Evolutionary conservation across 2,797 vertebrate species (phyloP), one percentile per base, ranked within the genome.

Genomic region (Anniella stebbinsi): DNA sequence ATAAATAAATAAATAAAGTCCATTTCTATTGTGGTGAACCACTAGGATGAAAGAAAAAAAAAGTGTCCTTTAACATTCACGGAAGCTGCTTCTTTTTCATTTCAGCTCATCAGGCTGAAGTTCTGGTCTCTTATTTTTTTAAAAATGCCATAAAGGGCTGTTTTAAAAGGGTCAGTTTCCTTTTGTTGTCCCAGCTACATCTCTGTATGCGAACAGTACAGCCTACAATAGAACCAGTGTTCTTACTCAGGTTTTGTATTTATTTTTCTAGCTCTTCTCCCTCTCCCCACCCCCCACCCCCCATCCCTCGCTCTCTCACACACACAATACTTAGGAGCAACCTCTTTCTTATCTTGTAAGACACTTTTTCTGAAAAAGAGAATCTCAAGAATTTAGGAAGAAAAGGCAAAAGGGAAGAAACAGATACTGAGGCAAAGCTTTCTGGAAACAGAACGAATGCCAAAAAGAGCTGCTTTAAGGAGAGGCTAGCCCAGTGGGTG

Each of bases 381-480:
- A 76, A 41, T 69, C 18, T 67, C 41, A 89, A 81, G 38, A 87
- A 75, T 36, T 75, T 0, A 1, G 75, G 82, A 36, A 87, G 84
- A 41, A 83, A n/a, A 63, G 30, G 72, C 87, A 87, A 84, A 86
- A 6, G 48, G 45, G 45, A 45, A 45, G 36, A n/a, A 36, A 28
- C n/a, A 73, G 89, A 45, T 69, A 84, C 28, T 11, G 28, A 75
- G 66, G 76, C 89, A 51, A 77, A 72, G 41, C 5, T 51, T 87
- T 84, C 10, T 2, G 73, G 85, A 85, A 60, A 75, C 77, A 77
- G 23, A 41, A 11, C 10, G 41, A 57, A 82, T 80, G 80, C 0
- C 76, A 0, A 63, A 86, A 77, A 69, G 77, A 77, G 76, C 75
- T 67, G 87, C 80, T 83, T 70, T 60, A 57, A 72, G 48, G 66